Conservation (phyloP, 1,140 invertebrate genomes). For the Drosophila ironensis region DNA sequence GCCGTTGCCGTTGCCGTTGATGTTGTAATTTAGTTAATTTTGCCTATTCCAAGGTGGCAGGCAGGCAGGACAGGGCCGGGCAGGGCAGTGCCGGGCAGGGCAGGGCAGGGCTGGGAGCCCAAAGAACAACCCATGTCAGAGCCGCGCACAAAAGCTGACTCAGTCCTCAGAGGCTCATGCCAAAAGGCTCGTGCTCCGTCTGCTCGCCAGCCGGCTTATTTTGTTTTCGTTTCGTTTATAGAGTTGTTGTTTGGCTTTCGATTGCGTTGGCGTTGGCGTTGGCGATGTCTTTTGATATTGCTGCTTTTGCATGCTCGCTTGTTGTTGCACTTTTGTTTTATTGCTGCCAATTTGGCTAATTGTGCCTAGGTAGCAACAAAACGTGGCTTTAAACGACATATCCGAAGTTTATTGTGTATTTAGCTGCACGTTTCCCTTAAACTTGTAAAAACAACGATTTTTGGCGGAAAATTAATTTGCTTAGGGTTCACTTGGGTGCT, state of each 20-base stretch:
- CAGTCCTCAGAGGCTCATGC: conserved; percentile 38
- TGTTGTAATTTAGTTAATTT: conserved; percentile 81
- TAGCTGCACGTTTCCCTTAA: not conserved
- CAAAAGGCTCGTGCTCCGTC: conserved; percentile 69
- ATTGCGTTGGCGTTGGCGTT: conserved; percentile 71
- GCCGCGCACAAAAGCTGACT: conserved; percentile 8
- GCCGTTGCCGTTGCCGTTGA: conserved; percentile 44
- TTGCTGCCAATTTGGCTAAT: conserved; percentile 73
- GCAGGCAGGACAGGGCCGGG: too few relatives aligned
- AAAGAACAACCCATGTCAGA: conserved; percentile 52
- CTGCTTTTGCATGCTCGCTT: conserved; percentile 56
- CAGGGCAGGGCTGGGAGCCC: too few relatives aligned
- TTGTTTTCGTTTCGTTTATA: conserved; percentile 53
- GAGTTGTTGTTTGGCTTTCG: conserved; percentile 68
- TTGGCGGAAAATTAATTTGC: too few relatives aligned
- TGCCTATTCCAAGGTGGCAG: conserved; percentile 79
- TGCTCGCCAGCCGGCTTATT: conserved; percentile 11
- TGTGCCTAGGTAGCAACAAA: conserved; percentile 55
- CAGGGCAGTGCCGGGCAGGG: too few relatives aligned
- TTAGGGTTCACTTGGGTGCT: too few relatives aligned
- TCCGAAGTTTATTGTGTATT: conserved; percentile 16
- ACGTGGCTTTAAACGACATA: conserved; percentile 15
- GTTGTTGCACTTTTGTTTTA: conserved; percentile 72
- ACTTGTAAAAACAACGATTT: too few relatives aligned
- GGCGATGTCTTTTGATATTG: conserved; percentile 49